Evolutionary conservation across 53 echinoderm and acorn worm species (phyloP), one percentile per base, ranked within the genome.

Genomic region (Patiria pectinifera): DNA sequence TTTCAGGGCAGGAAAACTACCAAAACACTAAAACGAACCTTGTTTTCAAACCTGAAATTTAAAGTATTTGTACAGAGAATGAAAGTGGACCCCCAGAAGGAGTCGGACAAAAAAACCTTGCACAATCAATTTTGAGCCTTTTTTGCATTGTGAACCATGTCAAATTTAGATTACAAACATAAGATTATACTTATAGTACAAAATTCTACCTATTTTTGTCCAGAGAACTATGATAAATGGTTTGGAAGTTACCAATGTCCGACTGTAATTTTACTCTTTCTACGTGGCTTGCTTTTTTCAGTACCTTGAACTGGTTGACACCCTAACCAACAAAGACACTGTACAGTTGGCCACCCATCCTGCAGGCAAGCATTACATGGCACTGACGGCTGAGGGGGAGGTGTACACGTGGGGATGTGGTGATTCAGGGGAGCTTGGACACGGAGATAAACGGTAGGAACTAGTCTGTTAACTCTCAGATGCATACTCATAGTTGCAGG

Each of bases 341-440:
- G 81, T 95, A 4, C 96, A 98, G 89, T 93, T 98, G 60, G 96
- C 96, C 15, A 86, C 95, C 0, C 95, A 98, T 49, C 96, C 96
- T 24, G 96, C 95, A 76, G 96, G 95, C 80, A 95, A 95, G 76
- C 98, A 98, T 22, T 98, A 95, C 86, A 89, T 98, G 80, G 98
- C 96, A 16, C 59, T 98, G 79, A 96, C 98, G 53, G 94, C 95
- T 15, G 92, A 93, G 25, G 95, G 96, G 4, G 96, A 94, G 76
- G 98, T 98, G 15, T 98, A 98, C 78, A 87, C 96, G 11, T 98
- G 98, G 98, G 96, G 98, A 6, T 95, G 94, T 89, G 93, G 98
- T 71, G 96, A 96, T 75, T 86, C 92, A 15, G 96, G 96, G 0
- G 92, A 94, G 83, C 94, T 96, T 3, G 96, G 96, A 77, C 95